A percentile compares a stretch with the other conserved stretches of the same genome.
phyloP scores from a whole-genome alignment of 2,113 vertebrate genomes.

The Dendrocopos noguchii region DNA sequence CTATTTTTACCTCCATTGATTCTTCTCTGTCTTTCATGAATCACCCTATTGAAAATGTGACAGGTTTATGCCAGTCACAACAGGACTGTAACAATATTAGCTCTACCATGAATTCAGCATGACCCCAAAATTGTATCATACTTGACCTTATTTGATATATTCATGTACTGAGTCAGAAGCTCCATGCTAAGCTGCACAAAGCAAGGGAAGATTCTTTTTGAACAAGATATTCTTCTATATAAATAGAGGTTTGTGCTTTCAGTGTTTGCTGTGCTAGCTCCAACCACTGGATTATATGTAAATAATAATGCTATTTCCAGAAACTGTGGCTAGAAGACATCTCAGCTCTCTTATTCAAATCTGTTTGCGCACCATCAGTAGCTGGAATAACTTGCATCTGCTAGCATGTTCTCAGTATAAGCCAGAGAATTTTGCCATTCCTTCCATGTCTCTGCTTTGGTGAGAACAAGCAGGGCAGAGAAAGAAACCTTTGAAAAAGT shows the following conservation, averaged over 20 bases:
- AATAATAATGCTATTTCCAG: slow-evolving; percentile 11
- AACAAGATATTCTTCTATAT: background rate
- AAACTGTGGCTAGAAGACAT: background rate
- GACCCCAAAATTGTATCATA: slow-evolving; percentile 32
- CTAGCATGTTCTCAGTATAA: background rate
- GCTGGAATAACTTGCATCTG: background rate
- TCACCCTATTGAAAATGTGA: slow-evolving; percentile 24
- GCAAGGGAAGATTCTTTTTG: background rate
- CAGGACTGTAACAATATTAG: slow-evolving; percentile 39
- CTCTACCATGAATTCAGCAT: background rate
- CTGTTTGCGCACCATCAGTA: background rate
- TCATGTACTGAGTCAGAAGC: background rate
- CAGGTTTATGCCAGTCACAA: slow-evolving; percentile 49
- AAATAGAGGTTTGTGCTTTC: slow-evolving; percentile 11
- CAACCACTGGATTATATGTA: background rate
- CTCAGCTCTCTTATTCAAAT: background rate
- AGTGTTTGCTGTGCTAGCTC: background rate
- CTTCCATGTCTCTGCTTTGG: background rate
- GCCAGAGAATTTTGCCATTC: background rate
- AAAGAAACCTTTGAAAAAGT: background rate
- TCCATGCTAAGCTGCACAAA: background rate
- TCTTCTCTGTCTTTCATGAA: slow-evolving; percentile 10
- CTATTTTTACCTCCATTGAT: slow-evolving; percentile 48
- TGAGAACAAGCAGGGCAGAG: background rate
- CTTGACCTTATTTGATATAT: slow-evolving; percentile 49